Conservation (phyloP, 2,113 vertebrate genomes). For the Epinephelus lanceolatus region DNA sequence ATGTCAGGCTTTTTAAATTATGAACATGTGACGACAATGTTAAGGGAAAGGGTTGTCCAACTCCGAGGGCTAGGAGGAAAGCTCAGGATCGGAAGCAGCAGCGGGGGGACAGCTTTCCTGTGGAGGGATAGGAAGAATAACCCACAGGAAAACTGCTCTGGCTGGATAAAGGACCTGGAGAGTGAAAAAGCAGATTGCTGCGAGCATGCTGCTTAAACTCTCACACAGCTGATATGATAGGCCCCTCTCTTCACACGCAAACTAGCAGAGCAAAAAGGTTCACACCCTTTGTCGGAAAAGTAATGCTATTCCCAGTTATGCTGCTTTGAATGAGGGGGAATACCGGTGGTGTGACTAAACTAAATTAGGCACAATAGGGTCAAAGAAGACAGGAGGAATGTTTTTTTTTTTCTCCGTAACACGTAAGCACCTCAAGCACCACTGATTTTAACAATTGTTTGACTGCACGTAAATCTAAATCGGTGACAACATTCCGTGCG, state of each 20-base stretch:
- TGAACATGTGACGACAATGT: conserved; percentile 55
- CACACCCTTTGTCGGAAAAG: conserved; percentile 47
- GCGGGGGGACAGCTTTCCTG: conserved; percentile 81
- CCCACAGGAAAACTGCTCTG: conserved; percentile 80
- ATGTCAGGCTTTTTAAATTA: conserved; percentile 33
- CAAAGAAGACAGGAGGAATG: conserved; percentile 35
- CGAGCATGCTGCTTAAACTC: conserved; percentile 62
- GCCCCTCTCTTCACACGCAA: conserved; percentile 78
- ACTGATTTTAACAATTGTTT: conserved; percentile 20
- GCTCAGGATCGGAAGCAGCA: conserved; percentile 77
- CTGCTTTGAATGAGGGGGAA: conserved; percentile 48
- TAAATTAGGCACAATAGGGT: conserved; percentile 56
- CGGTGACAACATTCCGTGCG: not conserved
- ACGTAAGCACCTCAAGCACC: conserved; percentile 3
- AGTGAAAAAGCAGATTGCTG: conserved; percentile 81
- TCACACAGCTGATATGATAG: conserved; percentile 73
- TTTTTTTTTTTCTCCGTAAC: not conserved
- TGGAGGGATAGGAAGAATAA: conserved; percentile 82
- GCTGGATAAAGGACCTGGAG: conserved; percentile 80
- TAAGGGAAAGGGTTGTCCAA: conserved; percentile 66
- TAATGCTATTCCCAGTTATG: conserved; percentile 34
- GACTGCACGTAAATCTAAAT: not conserved
- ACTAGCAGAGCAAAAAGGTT: conserved; percentile 35
- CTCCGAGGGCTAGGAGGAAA: conserved; percentile 67
- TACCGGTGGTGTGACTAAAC: conserved; percentile 45